Base-by-base conservation (phyloP, 2,113 vertebrate genomes). In the Anarrhichthys ocellatus region DNA sequence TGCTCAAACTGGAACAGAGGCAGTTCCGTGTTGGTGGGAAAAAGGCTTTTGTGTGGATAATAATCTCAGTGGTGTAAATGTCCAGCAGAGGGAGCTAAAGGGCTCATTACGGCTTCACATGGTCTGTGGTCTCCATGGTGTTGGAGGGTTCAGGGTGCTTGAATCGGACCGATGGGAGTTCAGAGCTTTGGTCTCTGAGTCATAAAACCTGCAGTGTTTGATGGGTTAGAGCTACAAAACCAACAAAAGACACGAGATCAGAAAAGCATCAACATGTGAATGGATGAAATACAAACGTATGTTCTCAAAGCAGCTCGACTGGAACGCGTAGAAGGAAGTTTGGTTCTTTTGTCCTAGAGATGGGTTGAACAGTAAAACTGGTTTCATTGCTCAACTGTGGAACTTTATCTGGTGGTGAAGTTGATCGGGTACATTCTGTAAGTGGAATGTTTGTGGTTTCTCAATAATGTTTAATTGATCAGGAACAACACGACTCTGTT, bases 41-140 rank as follows among this genome's bases (percentile, higher is more conserved):
- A 42, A 8, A 11, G 40, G 40, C 9, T 38, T 38, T 9, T 27
- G 8, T 46, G 29, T 72, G 36, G 24, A 8, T 52, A 0, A 29
- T 22, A n/a, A 24, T 18, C 54, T 42, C 11, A 15, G 64, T 34
- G 24, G 7, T 56, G 14, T 3, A 46, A 29, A 8, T 20, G 22
- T 69, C 79, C 82, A 76, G 36, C 38, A 73, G 83, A 48, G 76
- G 73, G 82, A 69, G 76, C 15, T 36, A 18, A 11, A 27, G 22
- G 17, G 14, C 29, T 34, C 46, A n/a, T 46, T 2, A 54, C 17
- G 14, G 20, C 29, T 36, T 24, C 2, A 17, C 29, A 6, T 14
- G n/a, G 27, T 1, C 56, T 2, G 1, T 10, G 34, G 10, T 1
- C 32, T 20, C 29, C 1, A 0, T 62, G 22, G 14, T 4, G 10